Conservation (phyloP, 2,797 vertebrate genomes). For the Eurystomus glaucurus region DNA sequence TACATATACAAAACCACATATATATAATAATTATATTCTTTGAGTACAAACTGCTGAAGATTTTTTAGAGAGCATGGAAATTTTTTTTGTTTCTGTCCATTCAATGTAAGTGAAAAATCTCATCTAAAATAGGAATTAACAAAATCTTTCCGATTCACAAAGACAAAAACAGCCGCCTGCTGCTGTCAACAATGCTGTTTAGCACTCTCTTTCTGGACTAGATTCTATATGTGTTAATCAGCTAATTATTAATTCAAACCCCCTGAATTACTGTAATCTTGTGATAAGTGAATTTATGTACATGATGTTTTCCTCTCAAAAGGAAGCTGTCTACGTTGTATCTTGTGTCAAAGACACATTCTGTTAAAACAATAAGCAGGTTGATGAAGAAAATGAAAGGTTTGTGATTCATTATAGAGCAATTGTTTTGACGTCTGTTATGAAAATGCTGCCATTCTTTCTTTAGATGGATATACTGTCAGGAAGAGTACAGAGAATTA, state of each 20-base stretch:
- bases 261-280: not conserved
- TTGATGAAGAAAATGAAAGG: conserved; percentile 4
- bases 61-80: not conserved
- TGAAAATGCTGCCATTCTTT: not conserved
- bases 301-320: not conserved
- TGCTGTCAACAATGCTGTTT: not conserved
- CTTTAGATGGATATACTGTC: not conserved
- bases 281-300: not conserved
- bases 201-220: not conserved
- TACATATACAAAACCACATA: not conserved
- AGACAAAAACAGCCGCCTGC: rapidly evolving
- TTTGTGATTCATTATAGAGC: not conserved
- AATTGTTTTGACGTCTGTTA: not conserved
- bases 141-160: not conserved
- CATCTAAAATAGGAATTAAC: not conserved
- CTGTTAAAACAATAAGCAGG: not conserved
- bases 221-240: not conserved
- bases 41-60: not conserved
- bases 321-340: not conserved
- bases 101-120: not conserved
- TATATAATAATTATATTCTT: not conserved
- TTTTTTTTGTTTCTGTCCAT: not conserved
- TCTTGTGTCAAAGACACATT: not conserved
- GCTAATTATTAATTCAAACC: not conserved
- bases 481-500: not conserved